Conservation (phyloP, 2,888 invertebrate genomes). For the Mellilla xanthometata region DNA sequence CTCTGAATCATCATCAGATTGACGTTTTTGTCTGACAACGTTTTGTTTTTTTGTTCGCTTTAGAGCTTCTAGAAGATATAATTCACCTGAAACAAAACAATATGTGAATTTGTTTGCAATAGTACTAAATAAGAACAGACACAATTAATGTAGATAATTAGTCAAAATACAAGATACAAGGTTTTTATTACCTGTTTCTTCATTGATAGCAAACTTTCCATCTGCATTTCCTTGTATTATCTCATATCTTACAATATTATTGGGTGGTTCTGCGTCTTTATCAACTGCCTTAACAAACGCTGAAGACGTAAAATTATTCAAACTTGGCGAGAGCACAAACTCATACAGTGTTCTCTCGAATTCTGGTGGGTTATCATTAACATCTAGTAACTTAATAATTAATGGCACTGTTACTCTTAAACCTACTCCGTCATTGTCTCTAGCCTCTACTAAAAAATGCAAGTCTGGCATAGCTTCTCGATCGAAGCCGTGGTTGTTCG, state of each 20-base stretch:
- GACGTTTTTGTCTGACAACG: conserved; percentile 72
- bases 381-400: conserved; percentile 88
- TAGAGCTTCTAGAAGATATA: conserved; percentile 83
- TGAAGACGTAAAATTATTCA: conserved; percentile 88
- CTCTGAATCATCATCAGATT: conserved; percentile 65
- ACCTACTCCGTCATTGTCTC: conserved; percentile 93
- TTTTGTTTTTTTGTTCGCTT: conserved; percentile 70
- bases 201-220: conserved; percentile 88
- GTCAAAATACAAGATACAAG: too few relatives aligned
- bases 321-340: conserved; percentile 89
- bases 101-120: background rate
- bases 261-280: conserved; percentile 91
- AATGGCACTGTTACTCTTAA: conserved; percentile 88
- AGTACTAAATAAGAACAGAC: too few relatives aligned
- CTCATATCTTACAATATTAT: conserved; percentile 93
- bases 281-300: conserved; percentile 93
- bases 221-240: conserved; percentile 89
- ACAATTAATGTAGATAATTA: too few relatives aligned
- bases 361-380: conserved; percentile 93
- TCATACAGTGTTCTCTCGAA: conserved; percentile 92
- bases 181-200: conserved; percentile 84
- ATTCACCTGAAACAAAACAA: conserved; percentile 76
- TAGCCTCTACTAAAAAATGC: conserved; percentile 92
- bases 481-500: conserved; percentile 90
- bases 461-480: conserved; percentile 90